These are phyloP conservation scores for Andrena hattorfiana DNA, from an alignment of 2,888 invertebrate genomes.

Conservation along the genomic window DNA sequence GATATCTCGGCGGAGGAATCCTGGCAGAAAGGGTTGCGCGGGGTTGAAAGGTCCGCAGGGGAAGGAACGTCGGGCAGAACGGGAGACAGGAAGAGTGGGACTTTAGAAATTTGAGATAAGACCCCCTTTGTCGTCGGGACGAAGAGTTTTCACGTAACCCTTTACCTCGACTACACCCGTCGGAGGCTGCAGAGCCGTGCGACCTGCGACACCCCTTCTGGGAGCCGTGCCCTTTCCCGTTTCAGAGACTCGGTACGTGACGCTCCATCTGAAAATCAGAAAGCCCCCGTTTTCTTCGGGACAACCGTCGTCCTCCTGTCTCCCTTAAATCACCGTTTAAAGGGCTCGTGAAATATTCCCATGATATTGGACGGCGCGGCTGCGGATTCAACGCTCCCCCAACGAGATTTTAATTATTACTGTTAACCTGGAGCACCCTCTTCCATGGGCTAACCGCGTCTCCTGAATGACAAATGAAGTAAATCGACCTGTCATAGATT, in stretches of 20 bases:
- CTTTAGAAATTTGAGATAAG: conserved; percentile 73
- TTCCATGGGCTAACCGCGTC: background rate
- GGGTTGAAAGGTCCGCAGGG: conserved; percentile 27
- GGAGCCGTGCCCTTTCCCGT: conserved; percentile 44
- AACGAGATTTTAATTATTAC: conserved; percentile 54
- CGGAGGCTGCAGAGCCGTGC: conserved; percentile 58
- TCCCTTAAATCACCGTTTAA: conserved; percentile 42
- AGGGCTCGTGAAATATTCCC: conserved; percentile 39
- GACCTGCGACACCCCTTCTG: conserved; percentile 55
- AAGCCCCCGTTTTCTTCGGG: conserved; percentile 17
- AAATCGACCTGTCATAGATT: background rate
- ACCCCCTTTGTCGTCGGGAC: conserved; percentile 65
- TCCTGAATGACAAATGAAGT: background rate
- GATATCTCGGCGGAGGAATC: conserved; percentile 43
- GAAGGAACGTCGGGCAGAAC: conserved; percentile 41
- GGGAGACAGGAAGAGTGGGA: conserved; percentile 61
- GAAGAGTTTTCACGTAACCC: conserved; percentile 71
- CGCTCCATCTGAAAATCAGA: conserved; percentile 38
- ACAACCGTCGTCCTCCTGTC: conserved; percentile 29
- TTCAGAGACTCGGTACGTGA: conserved; percentile 52
- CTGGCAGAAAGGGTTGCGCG: conserved; percentile 36
- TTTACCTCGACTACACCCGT: conserved; percentile 61
- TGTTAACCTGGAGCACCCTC: background rate
- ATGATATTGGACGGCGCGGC: conserved; percentile 11
- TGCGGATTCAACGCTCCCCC: conserved; percentile 9